Evolutionary conservation across 1,140 invertebrate genomes (phyloP), one percentile per base, ranked within the genome.

Genomic region (Atopsyche davidsoni): DNA sequence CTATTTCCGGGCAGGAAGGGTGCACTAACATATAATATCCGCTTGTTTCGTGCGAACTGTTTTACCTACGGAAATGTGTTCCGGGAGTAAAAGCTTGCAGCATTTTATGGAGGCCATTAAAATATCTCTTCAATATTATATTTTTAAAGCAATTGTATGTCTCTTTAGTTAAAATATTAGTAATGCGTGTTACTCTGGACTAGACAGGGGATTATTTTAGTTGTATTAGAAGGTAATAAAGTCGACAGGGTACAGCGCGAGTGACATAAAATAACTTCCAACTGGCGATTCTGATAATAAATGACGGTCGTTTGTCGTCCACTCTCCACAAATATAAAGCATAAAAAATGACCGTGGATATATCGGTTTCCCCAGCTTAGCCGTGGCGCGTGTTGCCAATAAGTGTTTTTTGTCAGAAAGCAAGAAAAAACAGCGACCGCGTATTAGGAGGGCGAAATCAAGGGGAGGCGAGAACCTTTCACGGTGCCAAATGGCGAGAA

Each of bases 231-330:
- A n/a, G n/a, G 32, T 36, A 55, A 55, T 55, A 55, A 55, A 49
- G 42, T 40, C 46, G 45, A 32, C 43, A 4, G 18, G 17, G 22
- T 13, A 40, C 44, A 36, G 38, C 43, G 46, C 23, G 44, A 19
- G 18, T 41, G 42, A 52, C 49, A 44, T 46, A 34, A 41, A 48
- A 57, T 57, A 57, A 52, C 49, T 57, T 49, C 54, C 54, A 57
- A 57, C 49, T 57, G 54, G 54, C 54, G 54, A 57, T 57, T 41
- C 50, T 28, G 44, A 57, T 57, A 57, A 57, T 57, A 57, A 57
- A 57, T 49, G 54, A 41, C 45, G 54, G 54, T 57, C 54, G 46
- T 57, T 57, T 57, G 54, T 57, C 54, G 45, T 52, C 54, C 49
- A 52, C 54, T 57, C 49, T 51, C 45, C 45, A 51, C 38, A 52